Evolutionary conservation across 2,888 invertebrate genomes (phyloP).

Genomic region (Sipunculus nudus): DNA sequence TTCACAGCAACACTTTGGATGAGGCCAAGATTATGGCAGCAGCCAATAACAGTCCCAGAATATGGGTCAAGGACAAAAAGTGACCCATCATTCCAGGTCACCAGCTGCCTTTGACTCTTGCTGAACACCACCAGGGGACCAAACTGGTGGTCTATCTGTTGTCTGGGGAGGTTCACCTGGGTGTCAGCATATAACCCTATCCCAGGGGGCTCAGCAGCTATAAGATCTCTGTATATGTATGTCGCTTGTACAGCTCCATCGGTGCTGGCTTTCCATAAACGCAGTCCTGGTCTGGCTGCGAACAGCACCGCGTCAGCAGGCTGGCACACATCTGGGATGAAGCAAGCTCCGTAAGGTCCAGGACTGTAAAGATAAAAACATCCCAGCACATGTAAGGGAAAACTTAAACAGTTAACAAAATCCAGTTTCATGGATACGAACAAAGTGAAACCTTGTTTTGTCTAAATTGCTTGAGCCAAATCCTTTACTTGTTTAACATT

Average conservation of each 20-base stretch:
- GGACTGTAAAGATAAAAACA: conserved; percentile 65
- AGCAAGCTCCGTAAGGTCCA: conserved; percentile 75
- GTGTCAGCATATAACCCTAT: conserved; percentile 50
- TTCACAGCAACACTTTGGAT: conserved; percentile 63
- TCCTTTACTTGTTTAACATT: no score
- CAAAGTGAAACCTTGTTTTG: no score
- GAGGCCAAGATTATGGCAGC: conserved; percentile 71
- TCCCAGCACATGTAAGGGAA: no score
- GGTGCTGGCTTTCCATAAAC: conserved; percentile 84
- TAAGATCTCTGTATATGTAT: conserved; percentile 78
- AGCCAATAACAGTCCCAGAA: conserved; percentile 75
- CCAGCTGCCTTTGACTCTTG: conserved; percentile 78
- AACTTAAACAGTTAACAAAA: no score
- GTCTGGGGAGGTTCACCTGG: conserved; percentile 60
- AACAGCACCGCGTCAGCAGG: conserved; percentile 72
- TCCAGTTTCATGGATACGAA: no score
- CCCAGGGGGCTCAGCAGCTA: conserved; percentile 38
- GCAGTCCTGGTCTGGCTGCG: conserved; percentile 83
- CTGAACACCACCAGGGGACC: conserved; percentile 67
- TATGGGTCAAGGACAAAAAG: conserved; percentile 82
- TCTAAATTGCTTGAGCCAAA: no score
- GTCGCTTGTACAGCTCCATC: conserved; percentile 85
- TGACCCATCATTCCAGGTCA: conserved; percentile 78
- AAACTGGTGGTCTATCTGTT: conserved; percentile 48
- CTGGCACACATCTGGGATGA: conserved; percentile 70